Evolutionary conservation across 1,140 invertebrate genomes (phyloP).

Genomic region (Trypoxylus dichotomus): DNA sequence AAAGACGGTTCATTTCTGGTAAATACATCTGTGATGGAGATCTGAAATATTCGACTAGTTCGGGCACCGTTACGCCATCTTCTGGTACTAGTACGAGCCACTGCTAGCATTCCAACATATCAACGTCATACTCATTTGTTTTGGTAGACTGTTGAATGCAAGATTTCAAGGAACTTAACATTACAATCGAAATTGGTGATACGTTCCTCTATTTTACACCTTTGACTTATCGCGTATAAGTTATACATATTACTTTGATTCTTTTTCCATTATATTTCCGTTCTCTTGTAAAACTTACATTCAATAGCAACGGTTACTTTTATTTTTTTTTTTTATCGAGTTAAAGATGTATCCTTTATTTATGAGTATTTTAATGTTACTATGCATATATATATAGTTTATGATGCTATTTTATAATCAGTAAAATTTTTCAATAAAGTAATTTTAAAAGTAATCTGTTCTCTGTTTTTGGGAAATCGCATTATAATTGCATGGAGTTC

Average conservation of each 20-base stretch:
- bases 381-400: constrained; percentile 46
- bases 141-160: constrained; percentile 14
- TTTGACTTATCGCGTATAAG: constrained; percentile 30
- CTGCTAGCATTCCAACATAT: constrained; percentile 50
- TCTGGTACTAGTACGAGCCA: constrained; percentile 42
- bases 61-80: constrained; percentile 42
- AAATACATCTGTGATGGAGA: constrained; percentile 90
- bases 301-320: constrained; percentile 7
- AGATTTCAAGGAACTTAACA: not conserved
- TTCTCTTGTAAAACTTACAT: constrained; percentile 20
- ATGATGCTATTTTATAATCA: constrained; percentile 51
- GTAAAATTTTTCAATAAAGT: constrained; percentile 33
- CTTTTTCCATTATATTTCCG: not conserved
- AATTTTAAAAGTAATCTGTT: constrained; percentile 30
- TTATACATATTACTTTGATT: constrained; percentile 37
- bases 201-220: not conserved
- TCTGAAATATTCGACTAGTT: constrained; percentile 52
- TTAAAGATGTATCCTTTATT: constrained; percentile 36
- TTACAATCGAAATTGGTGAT: not conserved
- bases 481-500: too few relatives aligned
- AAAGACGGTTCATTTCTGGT: constrained; percentile 90
- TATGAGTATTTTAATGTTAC: constrained; percentile 47
- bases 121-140: constrained; percentile 37
- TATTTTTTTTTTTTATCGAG: constrained; percentile 20
- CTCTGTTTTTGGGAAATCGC: too few relatives aligned